Percentiles rank a stretch among this genome's conserved stretches.
Evolutionary conservation across 2,113 vertebrate genomes (phyloP).

Genomic region (Diglossa brunneiventris): DNA sequence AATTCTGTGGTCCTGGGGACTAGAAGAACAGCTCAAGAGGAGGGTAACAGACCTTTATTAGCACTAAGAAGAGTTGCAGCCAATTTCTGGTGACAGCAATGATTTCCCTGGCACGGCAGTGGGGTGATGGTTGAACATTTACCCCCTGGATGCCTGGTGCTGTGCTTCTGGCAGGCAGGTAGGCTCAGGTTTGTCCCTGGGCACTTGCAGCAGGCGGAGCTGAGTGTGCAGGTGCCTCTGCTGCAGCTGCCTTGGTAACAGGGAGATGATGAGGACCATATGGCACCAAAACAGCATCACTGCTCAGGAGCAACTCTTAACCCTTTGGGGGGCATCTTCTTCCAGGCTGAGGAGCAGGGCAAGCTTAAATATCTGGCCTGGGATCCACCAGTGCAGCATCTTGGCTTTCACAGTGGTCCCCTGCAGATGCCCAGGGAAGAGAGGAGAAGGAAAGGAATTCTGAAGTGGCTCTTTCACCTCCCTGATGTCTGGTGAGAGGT

Average conservation of each 20-base stretch:
- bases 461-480: neutral
- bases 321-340: neutral
- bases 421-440: neutral
- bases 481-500: neutral
- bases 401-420: fast-evolving
- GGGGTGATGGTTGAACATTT: neutral
- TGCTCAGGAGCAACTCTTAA: neutral
- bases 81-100: neutral
- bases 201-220: neutral
- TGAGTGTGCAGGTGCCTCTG: neutral
- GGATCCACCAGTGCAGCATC: neutral
- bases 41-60: neutral
- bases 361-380: neutral
- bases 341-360: neutral
- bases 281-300: neutral
- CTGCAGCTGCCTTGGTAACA: neutral
- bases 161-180: neutral
- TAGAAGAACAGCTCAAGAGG: neutral
- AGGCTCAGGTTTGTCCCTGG: neutral
- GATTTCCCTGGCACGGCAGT: neutral
- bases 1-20: neutral
- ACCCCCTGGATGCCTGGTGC: neutral
- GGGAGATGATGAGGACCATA: neutral
- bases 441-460: neutral
- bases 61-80: neutral